Conservation (phyloP, 2,113 vertebrate species). For the Sterna hirundo region DNA sequence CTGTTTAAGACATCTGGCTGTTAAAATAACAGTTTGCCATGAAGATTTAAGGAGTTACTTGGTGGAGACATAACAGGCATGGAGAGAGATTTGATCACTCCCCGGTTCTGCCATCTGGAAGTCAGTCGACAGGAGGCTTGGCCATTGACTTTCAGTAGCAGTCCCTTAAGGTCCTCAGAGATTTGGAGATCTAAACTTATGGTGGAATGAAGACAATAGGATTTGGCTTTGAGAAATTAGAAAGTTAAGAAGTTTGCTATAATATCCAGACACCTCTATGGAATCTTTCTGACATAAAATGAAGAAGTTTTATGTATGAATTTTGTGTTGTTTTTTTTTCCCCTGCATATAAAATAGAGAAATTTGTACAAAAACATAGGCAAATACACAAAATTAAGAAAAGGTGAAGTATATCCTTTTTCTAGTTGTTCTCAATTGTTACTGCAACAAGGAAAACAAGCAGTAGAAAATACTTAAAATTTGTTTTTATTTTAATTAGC, state of each 20-base stretch:
- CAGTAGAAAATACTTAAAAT: background rate
- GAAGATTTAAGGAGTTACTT: background rate
- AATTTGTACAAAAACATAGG: background rate
- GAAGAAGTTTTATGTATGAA: background rate
- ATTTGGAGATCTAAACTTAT: background rate
- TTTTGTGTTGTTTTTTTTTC: background rate
- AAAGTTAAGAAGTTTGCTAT: background rate
- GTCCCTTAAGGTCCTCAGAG: background rate
- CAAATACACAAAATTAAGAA: background rate
- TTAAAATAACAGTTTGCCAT: background rate
- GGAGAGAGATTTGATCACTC: background rate
- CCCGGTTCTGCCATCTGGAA: background rate
- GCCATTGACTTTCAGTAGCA: background rate
- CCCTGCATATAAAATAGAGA: background rate
- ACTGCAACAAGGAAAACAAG: background rate
- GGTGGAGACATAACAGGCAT: background rate
- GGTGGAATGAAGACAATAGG: background rate
- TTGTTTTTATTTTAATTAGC: background rate
- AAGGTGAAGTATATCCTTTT: background rate
- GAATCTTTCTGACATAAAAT: background rate
- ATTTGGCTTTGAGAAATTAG: background rate
- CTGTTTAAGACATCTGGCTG: background rate
- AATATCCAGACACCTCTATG: background rate
- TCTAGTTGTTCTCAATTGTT: background rate
- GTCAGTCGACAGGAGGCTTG: background rate